Evolutionary conservation across 2,797 vertebrate genomes (phyloP), one percentile per base, ranked within the genome.

Genomic region (Malurus splendens): DNA sequence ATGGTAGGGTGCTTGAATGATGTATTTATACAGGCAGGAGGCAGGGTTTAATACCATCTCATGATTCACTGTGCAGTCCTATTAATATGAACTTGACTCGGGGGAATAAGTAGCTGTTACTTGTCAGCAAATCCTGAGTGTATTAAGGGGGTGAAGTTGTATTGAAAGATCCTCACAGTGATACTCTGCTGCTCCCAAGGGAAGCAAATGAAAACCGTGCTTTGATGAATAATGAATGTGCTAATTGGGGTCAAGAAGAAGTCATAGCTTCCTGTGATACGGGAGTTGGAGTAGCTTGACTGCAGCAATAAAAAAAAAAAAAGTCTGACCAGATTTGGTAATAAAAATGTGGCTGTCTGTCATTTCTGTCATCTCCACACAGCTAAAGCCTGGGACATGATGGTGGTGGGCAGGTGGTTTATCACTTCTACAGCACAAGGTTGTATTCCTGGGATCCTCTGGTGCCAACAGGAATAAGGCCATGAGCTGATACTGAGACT

Each of bases 191-290:
- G 6, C 76, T 90, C 93, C 82, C 85, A 86, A 64, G 80, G 59
- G 90, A 90, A 90, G 56, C 56, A 27, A 89, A 89, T 61, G 65
- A 89, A 89, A 93, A 75, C 55, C 45, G 27, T 84, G 19, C 74
- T 91, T 89, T 89, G 83, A 92, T 90, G 89, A 95, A 92, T 90
- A 92, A 91, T 90, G 60, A 86, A 86, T 86, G 52, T 76, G 57
- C 82, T 92, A 95, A 93, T 89, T 90, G 73, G 68, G 86, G 90
- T 87, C 92, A 90, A 81, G 82, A 90, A 73, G 72, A 78, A 76
- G 86, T 82, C 74, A 64, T 33, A 79, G 71, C 67, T 94, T 90
- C 59, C 59, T 87, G 61, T 87, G 91, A 82, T 87, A 50, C n/a
- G 36, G 33, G 32, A 47, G 51, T 79, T 39, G 52, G 67, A 82